Conservation (phyloP, 2,888 invertebrate genomes). For the Abscondita cerata region DNA sequence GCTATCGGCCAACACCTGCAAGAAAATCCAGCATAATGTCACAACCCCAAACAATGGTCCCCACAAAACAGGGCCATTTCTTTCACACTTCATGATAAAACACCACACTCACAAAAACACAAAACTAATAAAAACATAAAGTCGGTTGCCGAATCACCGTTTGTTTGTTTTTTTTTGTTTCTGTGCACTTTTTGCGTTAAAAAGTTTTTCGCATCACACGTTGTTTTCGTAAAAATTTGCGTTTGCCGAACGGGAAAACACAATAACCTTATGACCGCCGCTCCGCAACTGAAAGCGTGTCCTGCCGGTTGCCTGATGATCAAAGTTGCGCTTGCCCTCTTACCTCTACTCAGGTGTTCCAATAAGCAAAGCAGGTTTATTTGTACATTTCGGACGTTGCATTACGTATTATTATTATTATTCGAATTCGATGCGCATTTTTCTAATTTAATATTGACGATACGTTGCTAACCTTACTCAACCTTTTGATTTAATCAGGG, state of each 20-base stretch:
- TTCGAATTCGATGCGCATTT: too few relatives aligned
- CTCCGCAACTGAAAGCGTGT: slow-evolving; percentile 43
- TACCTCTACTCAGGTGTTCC: slow-evolving; percentile 35
- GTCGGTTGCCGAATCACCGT: slow-evolving; percentile 3
- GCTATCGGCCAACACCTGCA: slow-evolving; percentile 47
- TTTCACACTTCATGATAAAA: slow-evolving; percentile 49
- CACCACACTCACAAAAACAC: slow-evolving; percentile 38
- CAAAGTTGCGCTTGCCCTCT: slow-evolving; percentile 45
- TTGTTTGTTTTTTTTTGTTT: background rate
- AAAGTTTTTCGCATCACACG: background rate
- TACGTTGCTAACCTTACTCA: too few relatives aligned
- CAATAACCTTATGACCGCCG: slow-evolving; percentile 33
- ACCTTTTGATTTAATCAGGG: too few relatives aligned
- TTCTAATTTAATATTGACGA: too few relatives aligned
- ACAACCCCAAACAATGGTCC: slow-evolving; percentile 44
- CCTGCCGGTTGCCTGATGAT: slow-evolving; percentile 33
- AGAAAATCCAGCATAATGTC: slow-evolving; percentile 48
- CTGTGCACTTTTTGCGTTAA: background rate
- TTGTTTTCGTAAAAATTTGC: slow-evolving; percentile 5
- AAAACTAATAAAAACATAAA: slow-evolving; percentile 21
- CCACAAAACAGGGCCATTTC: slow-evolving; percentile 46
- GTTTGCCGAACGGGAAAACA: slow-evolving; percentile 5
- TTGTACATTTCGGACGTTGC: slow-evolving; percentile 17
- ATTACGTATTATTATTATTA: background rate
- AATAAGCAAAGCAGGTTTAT: slow-evolving; percentile 19